phyloP scores from a whole-genome alignment of 2,888 invertebrate genomes.

The Agonopterix heracliana region DNA sequence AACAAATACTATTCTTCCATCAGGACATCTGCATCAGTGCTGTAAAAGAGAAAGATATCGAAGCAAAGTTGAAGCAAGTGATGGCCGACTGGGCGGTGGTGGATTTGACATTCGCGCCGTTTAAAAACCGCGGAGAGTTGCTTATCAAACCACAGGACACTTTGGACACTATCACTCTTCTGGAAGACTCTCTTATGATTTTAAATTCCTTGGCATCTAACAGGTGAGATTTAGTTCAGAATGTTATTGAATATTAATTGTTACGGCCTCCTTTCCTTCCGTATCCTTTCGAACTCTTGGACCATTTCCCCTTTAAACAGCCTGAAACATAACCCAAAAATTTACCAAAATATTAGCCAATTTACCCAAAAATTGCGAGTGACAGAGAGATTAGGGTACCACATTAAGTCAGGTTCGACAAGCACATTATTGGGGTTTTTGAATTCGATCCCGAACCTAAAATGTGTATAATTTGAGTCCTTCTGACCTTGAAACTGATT shows the following conservation, averaged over 20 bases:
- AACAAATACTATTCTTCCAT: too few species aligned
- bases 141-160: constrained; percentile 86
- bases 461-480: too few species aligned
- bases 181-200: constrained; percentile 92
- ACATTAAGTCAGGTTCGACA: too few species aligned
- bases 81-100: constrained; percentile 87
- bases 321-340: too few species aligned
- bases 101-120: constrained; percentile 81
- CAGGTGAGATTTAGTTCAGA: constrained; percentile 62
- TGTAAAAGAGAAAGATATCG: constrained; percentile 93
- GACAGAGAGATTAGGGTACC: too few species aligned
- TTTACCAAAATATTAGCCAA: too few species aligned
- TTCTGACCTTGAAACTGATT: too few species aligned
- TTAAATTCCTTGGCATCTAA: constrained; percentile 90
- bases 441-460: too few species aligned
- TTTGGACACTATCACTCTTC: constrained; percentile 82
- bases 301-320: too few species aligned
- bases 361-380: too few species aligned
- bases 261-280: background rate
- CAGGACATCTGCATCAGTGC: constrained; percentile 93
- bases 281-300: too few species aligned
- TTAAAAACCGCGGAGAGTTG: constrained; percentile 89
- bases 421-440: too few species aligned
- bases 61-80: constrained; percentile 89
- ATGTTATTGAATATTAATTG: background rate